Percentiles rank a stretch among this genome's conserved stretches.
Conservation (phyloP, 1,140 invertebrate species). For the Phymastichus coffea region DNA sequence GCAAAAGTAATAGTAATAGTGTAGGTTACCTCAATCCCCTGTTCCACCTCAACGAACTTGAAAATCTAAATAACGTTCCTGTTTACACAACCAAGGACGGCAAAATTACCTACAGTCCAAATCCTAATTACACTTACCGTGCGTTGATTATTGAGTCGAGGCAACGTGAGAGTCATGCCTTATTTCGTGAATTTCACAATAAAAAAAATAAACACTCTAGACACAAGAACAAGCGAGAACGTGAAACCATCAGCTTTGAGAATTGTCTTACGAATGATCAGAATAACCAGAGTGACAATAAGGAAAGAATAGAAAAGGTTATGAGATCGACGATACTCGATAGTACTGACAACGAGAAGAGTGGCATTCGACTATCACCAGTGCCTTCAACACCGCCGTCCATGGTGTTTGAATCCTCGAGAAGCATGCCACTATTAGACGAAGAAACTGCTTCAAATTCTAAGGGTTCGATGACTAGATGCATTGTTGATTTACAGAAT, state of each 20-base stretch:
- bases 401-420: not conserved
- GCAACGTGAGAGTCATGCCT: slow-evolving; percentile 30
- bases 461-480: too few relatives aligned
- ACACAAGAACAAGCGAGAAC: too few relatives aligned
- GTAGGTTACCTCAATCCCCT: slow-evolving; percentile 45
- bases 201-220: too few relatives aligned
- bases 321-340: not conserved
- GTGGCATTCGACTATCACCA: not conserved
- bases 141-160: slow-evolving; percentile 44
- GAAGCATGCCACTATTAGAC: not conserved
- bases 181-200: slow-evolving; percentile 13
- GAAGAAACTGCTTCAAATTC: not conserved
- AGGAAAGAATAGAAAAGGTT: not conserved
- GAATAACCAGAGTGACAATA: not conserved
- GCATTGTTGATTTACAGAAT: slow-evolving; percentile 23
- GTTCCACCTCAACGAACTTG: slow-evolving; percentile 40
- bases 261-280: slow-evolving; percentile 3
- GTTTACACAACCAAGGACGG: slow-evolving; percentile 55
- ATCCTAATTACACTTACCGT: slow-evolving; percentile 48
- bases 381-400: not conserved
- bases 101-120: slow-evolving; percentile 54
- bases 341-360: not conserved
- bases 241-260: slow-evolving; percentile 11
- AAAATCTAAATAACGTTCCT: slow-evolving; percentile 50
- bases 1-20: slow-evolving; percentile 2